phyloP scores from a whole-genome alignment of 2,113 vertebrate species.

The Misgurnus anguillicaudatus region DNA sequence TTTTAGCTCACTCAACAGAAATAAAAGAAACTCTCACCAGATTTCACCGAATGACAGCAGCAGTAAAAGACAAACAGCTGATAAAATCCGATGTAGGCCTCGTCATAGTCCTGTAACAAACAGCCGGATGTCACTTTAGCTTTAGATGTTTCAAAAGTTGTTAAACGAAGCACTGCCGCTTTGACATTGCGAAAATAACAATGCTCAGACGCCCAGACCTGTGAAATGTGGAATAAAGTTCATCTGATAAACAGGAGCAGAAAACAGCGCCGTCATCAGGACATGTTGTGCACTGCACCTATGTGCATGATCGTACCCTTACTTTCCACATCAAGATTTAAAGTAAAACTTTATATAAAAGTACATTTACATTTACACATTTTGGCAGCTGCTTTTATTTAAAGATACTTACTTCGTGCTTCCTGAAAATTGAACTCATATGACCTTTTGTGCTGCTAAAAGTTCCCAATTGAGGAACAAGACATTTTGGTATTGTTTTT shows the following conservation, averaged over 20 bases:
- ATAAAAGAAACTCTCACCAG: slow-evolving; percentile 3
- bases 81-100: neutral
- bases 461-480: no score
- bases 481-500: no score
- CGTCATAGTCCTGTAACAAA: neutral
- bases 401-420: no score
- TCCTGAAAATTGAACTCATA: no score
- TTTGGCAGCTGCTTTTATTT: no score
- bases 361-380: no score
- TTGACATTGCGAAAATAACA: slow-evolving; percentile 30
- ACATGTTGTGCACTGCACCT: neutral
- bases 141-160: neutral
- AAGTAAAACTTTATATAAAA: no score
- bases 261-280: slow-evolving; percentile 26
- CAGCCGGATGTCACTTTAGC: neutral
- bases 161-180: neutral
- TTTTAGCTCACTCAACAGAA: neutral
- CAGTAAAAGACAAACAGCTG: neutral
- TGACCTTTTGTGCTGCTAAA: no score
- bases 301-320: no score
- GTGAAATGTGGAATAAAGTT: slow-evolving; percentile 46
- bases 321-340: no score
- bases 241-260: neutral
- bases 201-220: slow-evolving; percentile 17
- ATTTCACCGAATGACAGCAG: neutral